Evolutionary conservation across 2,797 vertebrate genomes (phyloP), one percentile per base, ranked within the genome.

Genomic region (Borostomias antarcticus): DNA sequence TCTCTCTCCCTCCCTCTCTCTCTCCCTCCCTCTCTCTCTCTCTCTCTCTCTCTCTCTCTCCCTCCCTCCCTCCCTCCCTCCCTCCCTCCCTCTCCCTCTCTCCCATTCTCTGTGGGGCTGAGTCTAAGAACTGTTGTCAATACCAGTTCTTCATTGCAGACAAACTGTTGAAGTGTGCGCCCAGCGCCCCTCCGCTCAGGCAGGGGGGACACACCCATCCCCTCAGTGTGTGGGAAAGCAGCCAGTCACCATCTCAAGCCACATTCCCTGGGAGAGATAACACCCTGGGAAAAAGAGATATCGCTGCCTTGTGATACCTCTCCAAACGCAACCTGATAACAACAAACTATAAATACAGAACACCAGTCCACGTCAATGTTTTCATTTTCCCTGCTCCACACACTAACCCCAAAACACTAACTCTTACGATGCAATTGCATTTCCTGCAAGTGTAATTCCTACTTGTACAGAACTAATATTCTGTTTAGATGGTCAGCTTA

Each of bases 221-320:
- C 62, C 62, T 37, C 5, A 74, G 61, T 51, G 69, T 60, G 79
- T 76, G 77, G 76, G 84, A 90, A 81, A 50, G 35, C 61, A 32
- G 80, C 77, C 52, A 63, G 11, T 58, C 68, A 66, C 33, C 43
- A 81, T 77, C 68, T 66, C 52, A 59, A 26, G 40, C 58, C 68
- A 64, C 86, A 90, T 90, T 91, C 88, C 86, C 40, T 45, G 9
- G 9, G 61, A 30, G 30, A 80, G 89, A 90, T 90, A 90, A 84
- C 68, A 57, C 63, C 79, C 66, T 57, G 75, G 80, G 85, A 78
- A 85, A 80, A 68, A 51, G 19, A 52, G 78, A 86, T 80, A 86
- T 37, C 72, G 30, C 13, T 21, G 65, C 60, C 77, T 76, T 85
- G 78, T 82, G 85, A 84, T 81, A 62, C 74, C 37, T 23, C 72